phyloP scores from a whole-genome alignment of 2,888 invertebrate genomes.

The Anoncus sp. region DNA sequence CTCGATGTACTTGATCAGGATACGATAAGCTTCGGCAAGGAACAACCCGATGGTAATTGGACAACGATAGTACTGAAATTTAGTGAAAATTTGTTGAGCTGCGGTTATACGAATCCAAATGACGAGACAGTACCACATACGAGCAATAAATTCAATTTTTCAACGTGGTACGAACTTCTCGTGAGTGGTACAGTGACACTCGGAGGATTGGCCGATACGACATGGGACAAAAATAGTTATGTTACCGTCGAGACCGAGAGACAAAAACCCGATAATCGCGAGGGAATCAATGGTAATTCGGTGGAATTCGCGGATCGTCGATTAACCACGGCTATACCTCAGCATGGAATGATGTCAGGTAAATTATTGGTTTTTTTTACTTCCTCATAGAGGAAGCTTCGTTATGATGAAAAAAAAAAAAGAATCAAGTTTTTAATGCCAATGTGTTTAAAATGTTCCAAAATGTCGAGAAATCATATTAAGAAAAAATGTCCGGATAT shows the following conservation, averaged over 20 bases:
- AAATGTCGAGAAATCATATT: too few relatives aligned
- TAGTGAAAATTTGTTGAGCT: slow-evolving; percentile 79
- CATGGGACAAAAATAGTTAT: slow-evolving; percentile 75
- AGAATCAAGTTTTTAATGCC: too few relatives aligned
- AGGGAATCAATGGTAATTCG: slow-evolving; percentile 77
- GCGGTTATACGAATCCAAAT: slow-evolving; percentile 73
- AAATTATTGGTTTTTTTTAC: slow-evolving; percentile 40
- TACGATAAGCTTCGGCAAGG: slow-evolving; percentile 84
- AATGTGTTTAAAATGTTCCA: too few relatives aligned
- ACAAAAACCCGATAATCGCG: slow-evolving; percentile 69
- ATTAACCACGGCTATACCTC: slow-evolving; percentile 77
- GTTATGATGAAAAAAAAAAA: too few relatives aligned
- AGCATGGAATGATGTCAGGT: slow-evolving; percentile 78
- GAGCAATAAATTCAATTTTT: slow-evolving; percentile 77
- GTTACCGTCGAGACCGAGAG: slow-evolving; percentile 69
- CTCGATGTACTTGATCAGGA: slow-evolving; percentile 82
- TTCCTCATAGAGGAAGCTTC: too few relatives aligned
- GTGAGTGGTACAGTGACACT: slow-evolving; percentile 78
- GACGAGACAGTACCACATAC: slow-evolving; percentile 74
- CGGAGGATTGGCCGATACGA: slow-evolving; percentile 75
- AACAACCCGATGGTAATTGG: slow-evolving; percentile 87
- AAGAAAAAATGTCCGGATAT: too few relatives aligned
- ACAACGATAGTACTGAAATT: slow-evolving; percentile 86
- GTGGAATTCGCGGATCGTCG: slow-evolving; percentile 77
- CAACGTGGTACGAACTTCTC: slow-evolving; percentile 79